Evolutionary conservation across 2,113 vertebrate species (phyloP).

Genomic region (Centrocercus urophasianus): DNA sequence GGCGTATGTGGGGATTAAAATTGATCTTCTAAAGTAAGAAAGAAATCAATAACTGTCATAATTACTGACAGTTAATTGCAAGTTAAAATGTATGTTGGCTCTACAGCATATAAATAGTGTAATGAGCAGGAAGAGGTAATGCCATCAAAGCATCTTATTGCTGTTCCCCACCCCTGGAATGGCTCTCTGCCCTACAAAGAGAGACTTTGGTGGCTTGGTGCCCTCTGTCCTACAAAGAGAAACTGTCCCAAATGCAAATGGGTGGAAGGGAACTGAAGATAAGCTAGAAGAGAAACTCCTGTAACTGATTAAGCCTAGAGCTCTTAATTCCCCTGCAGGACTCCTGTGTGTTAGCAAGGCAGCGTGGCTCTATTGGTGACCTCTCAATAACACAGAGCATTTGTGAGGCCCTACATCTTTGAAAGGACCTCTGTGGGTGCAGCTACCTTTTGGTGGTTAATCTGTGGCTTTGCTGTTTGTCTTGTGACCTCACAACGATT

Average conservation of each 20-base stretch:
- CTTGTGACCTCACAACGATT: neutral
- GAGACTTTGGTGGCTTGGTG: neutral
- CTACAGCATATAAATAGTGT: neutral
- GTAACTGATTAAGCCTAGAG: neutral
- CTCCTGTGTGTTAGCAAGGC: neutral
- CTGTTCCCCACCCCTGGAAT: neutral
- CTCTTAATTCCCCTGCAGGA: neutral
- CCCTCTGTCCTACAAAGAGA: neutral
- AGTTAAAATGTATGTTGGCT: neutral
- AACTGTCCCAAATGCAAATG: neutral
- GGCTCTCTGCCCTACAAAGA: too few species aligned
- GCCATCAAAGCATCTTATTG: neutral
- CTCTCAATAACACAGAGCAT: neutral
- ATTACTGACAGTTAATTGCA: neutral
- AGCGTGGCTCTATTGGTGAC: neutral
- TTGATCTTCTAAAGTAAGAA: neutral
- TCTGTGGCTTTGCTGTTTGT: rapidly evolving
- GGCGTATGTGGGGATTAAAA: neutral
- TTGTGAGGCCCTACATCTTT: neutral
- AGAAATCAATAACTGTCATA: neutral
- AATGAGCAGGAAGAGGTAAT: neutral
- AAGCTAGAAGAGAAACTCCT: neutral
- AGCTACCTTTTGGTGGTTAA: too few species aligned
- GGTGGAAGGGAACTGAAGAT: neutral
- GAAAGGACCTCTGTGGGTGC: rapidly evolving